Base-by-base conservation (phyloP, 1,140 invertebrate genomes). In the Aphidius gifuensis region DNA sequence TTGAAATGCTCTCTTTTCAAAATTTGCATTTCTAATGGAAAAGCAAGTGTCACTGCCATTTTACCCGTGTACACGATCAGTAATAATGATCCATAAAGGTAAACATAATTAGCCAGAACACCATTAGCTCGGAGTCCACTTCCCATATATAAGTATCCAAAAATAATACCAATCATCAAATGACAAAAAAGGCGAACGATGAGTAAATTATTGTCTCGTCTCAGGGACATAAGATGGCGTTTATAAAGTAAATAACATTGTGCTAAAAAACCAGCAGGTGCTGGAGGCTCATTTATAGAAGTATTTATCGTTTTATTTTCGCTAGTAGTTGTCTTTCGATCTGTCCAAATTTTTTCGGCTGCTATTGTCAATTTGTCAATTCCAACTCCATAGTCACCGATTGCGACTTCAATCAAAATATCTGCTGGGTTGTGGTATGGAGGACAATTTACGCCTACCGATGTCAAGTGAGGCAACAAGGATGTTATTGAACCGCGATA, bases 391-490 rank as follows among this genome's bases (percentile, higher is more conserved):
- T 91, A 88, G 69, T 92, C 90, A 5, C 90, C 90, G 21, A 88
- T 87, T 4, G 90, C 88, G 1, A 92, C 85, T 77, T 92, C 91
- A 73, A 92, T 85, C 58, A 92, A 83, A 81, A 92, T 98, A 82
- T 97, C 95, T 23, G 95, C 94, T 5, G 95, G 94, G 79, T 98
- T 98, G 77, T 98, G 94, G 73, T 97, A 98, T 23, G 90, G 83
- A 2, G 96, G 96, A 78, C 96, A 98, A 8, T 86, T 80, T 4
- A 96, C 80, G 9, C 90, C 91, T 40, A 93, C 85, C 1, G 86
- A 85, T 5, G 84, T 81, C 40, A 97, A 82, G 72, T 95, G 94
- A n/a, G 93, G 89, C 7, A 98, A 81, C 7, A 98, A 80, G 47
- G 87, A 83, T 45, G 78, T 72, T 2, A 89, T 84, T 0, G 88